Evolutionary conservation across 1,140 invertebrate genomes (phyloP), one percentile per base, ranked within the genome.

Genomic region (Ditylenchus dipsaci): DNA sequence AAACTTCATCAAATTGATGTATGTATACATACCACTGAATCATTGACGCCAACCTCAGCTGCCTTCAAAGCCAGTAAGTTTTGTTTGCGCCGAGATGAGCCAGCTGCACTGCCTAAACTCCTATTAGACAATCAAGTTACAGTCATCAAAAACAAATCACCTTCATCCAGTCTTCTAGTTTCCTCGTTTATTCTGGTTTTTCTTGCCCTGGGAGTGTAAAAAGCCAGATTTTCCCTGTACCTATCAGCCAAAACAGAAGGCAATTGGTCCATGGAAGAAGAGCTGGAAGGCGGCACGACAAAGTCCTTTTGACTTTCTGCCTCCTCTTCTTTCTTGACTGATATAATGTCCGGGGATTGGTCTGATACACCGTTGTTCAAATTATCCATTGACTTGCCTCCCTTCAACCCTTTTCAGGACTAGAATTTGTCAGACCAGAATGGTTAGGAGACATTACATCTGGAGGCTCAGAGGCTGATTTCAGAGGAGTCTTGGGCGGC

Each of bases 41-140:
- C 61, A 27, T 60, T 59, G 23, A 42, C 43, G 19, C 42, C 67
- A 29, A 30, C 45, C 21, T 61, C 67, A 57, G 29, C 33, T n/a
- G 30, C 27, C 13, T 43, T 61, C n/a, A 71, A 27, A 29, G 49
- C 45, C 17, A 38, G 27, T 45, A 70, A 49, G 60, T 70, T 70
- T 19, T 70, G 68, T 60, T 70, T 70, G 11, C 68, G 68, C 43
- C 60, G 68, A 21, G 68, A 70, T 21, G 68, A 70, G 42, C 67
- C 66, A 58, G 7, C 59, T n/a, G 59, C 38, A 61, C 8, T 30
- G 29, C 29, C 27, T 33, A 30, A 61, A 61, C 13, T 33, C 26
- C 3, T 5, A 27, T 33, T 13, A 61, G 3, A 27, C n/a, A 43
- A 5, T 61, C 5, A 27, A 61, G 59, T 61, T 61, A 21, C 5